phyloP scores from a whole-genome alignment of 2,797 vertebrate genomes.

The Sebastes paucispinis region DNA sequence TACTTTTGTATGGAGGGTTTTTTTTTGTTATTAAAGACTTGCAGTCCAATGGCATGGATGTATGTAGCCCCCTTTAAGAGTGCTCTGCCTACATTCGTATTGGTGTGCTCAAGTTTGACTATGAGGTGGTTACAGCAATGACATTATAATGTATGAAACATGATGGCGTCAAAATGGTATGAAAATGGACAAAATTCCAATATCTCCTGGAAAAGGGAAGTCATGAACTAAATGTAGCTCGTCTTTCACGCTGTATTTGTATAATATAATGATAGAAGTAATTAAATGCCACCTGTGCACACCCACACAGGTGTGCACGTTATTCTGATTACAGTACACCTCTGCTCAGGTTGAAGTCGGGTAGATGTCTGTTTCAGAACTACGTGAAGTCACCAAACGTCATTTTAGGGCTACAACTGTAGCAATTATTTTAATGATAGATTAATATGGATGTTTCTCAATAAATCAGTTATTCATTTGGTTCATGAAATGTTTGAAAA shows the following conservation, averaged over 20 bases:
- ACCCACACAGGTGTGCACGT: too few relatives aligned
- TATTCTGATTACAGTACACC: neutral
- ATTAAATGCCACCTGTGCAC: neutral
- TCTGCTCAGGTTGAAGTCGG: neutral
- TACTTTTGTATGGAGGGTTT: conserved; percentile 83
- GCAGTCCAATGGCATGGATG: conserved; percentile 71
- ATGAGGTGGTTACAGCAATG: neutral
- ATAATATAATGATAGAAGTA: neutral
- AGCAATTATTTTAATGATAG: neutral
- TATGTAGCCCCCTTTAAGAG: conserved; percentile 52
- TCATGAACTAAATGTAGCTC: neutral
- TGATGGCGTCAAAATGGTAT: neutral
- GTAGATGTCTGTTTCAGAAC: neutral
- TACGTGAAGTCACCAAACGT: neutral
- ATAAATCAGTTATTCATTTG: neutral
- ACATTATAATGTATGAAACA: neutral
- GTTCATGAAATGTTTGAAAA: neutral
- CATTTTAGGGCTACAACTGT: neutral
- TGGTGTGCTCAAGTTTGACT: neutral
- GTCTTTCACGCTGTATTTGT: neutral
- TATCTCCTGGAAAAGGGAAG: neutral
- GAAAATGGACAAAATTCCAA: neutral
- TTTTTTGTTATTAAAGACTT: conserved; percentile 83
- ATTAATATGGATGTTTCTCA: neutral
- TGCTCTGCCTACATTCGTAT: conserved; percentile 35